phyloP scores from a whole-genome alignment of 2,797 vertebrate genomes.

The Melanotaenia boesemani region DNA sequence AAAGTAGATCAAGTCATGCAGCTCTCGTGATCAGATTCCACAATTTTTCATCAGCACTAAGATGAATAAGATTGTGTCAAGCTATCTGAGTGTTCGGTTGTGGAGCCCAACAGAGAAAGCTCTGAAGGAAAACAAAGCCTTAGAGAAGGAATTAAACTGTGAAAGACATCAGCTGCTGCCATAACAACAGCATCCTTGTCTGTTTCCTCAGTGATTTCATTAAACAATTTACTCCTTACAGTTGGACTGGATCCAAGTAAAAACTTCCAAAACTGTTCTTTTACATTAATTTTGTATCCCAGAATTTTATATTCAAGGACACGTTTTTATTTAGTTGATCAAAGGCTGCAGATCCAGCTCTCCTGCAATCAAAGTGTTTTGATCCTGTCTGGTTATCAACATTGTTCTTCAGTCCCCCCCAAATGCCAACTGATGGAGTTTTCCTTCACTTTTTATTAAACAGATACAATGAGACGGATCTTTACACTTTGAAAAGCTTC shows the following conservation, averaged over 20 bases:
- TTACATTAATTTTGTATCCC: neutral
- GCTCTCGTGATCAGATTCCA: neutral
- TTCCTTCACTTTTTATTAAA: too few relatives aligned
- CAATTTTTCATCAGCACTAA: neutral
- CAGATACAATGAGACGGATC: neutral
- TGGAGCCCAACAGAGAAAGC: neutral
- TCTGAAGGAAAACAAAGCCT: neutral
- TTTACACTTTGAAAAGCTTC: neutral
- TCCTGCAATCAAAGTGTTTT: neutral
- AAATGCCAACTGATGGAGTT: neutral
- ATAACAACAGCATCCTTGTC: neutral
- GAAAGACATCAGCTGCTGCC: neutral
- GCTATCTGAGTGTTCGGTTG: neutral
- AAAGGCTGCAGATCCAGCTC: neutral
- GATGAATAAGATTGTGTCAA: neutral
- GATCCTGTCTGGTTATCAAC: neutral
- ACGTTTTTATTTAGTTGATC: neutral
- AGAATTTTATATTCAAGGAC: neutral
- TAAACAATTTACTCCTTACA: neutral
- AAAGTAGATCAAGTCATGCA: neutral
- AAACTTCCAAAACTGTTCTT: neutral
- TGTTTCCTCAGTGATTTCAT: neutral
- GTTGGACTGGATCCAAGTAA: neutral
- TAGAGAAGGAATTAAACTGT: neutral
- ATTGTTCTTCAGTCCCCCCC: neutral